Conservation (phyloP, 2,888 invertebrate species). For the Parelbella ahira region DNA sequence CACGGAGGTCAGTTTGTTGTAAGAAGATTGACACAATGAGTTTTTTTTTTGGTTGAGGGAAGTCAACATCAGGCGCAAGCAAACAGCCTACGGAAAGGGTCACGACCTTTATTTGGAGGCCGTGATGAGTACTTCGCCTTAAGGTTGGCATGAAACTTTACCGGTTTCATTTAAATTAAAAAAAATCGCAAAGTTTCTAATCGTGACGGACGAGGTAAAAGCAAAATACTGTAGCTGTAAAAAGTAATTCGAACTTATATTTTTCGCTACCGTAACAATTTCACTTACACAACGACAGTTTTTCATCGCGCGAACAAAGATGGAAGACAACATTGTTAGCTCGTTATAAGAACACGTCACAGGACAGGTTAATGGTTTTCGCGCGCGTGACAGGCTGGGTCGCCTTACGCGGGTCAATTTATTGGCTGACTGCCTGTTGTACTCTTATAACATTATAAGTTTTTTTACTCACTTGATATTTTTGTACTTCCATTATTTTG, state of each 20-base stretch:
- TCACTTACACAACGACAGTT: conserved; percentile 9
- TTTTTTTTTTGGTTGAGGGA: conserved; percentile 63
- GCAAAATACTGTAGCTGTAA: neutral
- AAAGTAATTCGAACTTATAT: neutral
- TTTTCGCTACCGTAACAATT: neutral
- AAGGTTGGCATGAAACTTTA: conserved; percentile 22
- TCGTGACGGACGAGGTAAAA: conserved; percentile 7
- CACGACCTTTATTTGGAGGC: conserved; percentile 64
- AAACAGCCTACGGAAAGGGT: conserved; percentile 68
- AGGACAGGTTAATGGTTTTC: conserved; percentile 23
- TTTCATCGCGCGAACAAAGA: conserved; percentile 9
- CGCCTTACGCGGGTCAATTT: conserved; percentile 24
- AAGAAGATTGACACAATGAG: conserved; percentile 70
- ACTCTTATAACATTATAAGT: conserved; percentile 3
- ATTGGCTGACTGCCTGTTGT: conserved; percentile 21
- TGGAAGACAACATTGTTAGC: conserved; percentile 16
- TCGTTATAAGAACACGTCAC: conserved; percentile 19
- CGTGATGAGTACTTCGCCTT: conserved; percentile 36
- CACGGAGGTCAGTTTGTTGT: conserved; percentile 55
- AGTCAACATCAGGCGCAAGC: conserved; percentile 61
- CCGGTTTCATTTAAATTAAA: conserved; percentile 10
- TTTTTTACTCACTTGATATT: conserved; percentile 14
- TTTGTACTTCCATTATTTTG: conserved; percentile 1
- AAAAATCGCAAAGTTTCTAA: conserved; percentile 18
- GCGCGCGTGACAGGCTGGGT: conserved; percentile 20